Evolutionary conservation across 2,113 vertebrate genomes (phyloP).

Genomic region (Dicrurus megarhynchus): DNA sequence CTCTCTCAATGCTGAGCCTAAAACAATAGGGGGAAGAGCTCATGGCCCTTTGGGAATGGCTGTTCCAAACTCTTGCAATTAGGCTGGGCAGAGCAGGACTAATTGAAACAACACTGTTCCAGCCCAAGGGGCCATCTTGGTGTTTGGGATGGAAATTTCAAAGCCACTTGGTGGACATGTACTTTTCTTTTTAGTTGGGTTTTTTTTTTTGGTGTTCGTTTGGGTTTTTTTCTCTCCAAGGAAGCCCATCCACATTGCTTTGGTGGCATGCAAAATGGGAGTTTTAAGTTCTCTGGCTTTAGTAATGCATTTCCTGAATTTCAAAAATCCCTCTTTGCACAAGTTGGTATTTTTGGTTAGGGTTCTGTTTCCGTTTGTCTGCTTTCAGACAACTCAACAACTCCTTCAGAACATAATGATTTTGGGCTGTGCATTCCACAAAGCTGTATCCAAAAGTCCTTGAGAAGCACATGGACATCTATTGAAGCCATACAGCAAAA

Average conservation of each 20-base stretch:
- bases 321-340: neutral
- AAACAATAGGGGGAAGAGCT: slow-evolving; percentile 1
- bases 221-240: neutral
- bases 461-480: neutral
- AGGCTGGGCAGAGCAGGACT: neutral
- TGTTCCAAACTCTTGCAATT: neutral
- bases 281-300: neutral
- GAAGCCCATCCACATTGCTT: neutral
- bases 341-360: slow-evolving; percentile 5
- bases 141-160: neutral
- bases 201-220: neutral
- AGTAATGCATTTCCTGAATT: neutral
- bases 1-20: neutral
- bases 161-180: neutral
- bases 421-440: neutral
- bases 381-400: slow-evolving; percentile 10
- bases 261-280: neutral
- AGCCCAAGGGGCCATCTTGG: neutral
- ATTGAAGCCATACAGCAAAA: neutral
- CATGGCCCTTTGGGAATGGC: neutral
- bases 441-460: neutral
- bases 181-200: neutral
- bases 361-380: slow-evolving; percentile 15
- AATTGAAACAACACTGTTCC: neutral
- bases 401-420: neutral